These are phyloP conservation scores for Melolontha melolontha DNA, from an alignment of 2,888 invertebrate species.

Conservation along the genomic window DNA sequence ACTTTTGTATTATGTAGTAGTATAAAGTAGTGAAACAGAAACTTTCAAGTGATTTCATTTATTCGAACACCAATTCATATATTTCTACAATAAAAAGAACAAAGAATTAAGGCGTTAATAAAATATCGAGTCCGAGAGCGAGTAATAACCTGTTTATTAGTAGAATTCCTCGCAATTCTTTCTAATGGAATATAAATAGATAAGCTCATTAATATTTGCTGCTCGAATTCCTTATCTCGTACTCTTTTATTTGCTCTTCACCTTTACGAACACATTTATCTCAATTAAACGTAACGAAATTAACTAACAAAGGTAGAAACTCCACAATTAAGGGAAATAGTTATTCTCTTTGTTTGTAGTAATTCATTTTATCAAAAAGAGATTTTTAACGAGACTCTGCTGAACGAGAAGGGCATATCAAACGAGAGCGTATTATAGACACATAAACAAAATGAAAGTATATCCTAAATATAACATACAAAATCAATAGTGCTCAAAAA, in stretches of 20 bases:
- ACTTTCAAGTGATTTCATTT: too few species aligned
- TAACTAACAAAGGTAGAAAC: conserved; percentile 28
- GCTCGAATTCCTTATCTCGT: conserved; percentile 20
- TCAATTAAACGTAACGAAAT: conserved; percentile 34
- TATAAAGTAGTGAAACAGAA: too few species aligned
- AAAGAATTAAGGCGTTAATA: too few species aligned
- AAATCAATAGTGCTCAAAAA: too few species aligned
- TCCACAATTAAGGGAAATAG: conserved; percentile 36
- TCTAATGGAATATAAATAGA: conserved; percentile 27
- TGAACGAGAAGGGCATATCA: conserved; percentile 1
- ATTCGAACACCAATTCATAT: too few species aligned
- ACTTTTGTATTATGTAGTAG: too few species aligned
- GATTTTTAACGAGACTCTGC: conserved; percentile 29
- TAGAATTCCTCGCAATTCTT: not conserved
- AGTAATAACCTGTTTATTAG: too few species aligned
- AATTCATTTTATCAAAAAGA: conserved; percentile 31
- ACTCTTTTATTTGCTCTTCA: conserved; percentile 26
- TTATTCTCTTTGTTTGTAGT: conserved; percentile 37
- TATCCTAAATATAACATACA: too few species aligned
- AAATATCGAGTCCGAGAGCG: too few species aligned
- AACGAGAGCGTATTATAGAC: not conserved
- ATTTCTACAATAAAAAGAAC: too few species aligned
- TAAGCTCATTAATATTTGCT: conserved; percentile 34
- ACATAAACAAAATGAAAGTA: too few species aligned
- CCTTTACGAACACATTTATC: conserved; percentile 28